phyloP scores from a whole-genome alignment of 1,140 invertebrate species.

The Phymastichus coffea region DNA sequence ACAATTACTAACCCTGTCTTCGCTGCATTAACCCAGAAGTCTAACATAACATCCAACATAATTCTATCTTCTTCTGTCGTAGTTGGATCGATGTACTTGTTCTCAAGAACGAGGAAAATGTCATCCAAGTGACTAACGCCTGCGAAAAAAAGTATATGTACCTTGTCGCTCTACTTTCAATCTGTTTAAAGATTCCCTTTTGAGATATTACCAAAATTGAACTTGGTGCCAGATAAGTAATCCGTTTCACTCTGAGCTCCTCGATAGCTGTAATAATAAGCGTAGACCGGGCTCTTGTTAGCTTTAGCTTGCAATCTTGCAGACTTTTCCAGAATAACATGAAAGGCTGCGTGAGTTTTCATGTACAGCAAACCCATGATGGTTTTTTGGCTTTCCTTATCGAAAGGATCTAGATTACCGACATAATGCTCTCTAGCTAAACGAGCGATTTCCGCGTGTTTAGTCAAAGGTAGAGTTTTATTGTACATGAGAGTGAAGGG shows the following conservation, averaged over 20 bases:
- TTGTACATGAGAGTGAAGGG: neutral
- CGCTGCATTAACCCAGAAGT: neutral
- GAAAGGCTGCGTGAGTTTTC: constrained; percentile 45
- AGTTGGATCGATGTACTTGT: neutral
- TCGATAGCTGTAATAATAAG: constrained; percentile 61
- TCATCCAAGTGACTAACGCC: neutral
- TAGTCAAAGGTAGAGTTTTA: neutral
- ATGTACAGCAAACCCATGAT: neutral
- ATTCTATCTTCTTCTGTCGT: neutral
- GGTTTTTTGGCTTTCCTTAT: neutral
- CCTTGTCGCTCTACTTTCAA: too few species aligned
- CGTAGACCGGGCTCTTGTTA: constrained; percentile 60
- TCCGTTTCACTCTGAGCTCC: constrained; percentile 57
- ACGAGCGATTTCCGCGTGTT: neutral
- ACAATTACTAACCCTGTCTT: neutral
- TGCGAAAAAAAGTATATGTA: neutral
- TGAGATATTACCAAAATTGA: constrained; percentile 62
- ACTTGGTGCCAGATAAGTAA: constrained; percentile 45
- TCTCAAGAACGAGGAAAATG: neutral
- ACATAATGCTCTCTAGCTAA: neutral
- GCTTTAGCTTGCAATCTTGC: constrained; percentile 57
- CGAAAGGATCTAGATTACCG: neutral
- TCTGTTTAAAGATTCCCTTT: too few species aligned
- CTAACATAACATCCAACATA: neutral
- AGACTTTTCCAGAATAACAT: constrained; percentile 57